Evolutionary conservation across 2,888 invertebrate species (phyloP), one percentile per base, ranked within the genome.

Genomic region (Caprella mutica): DNA sequence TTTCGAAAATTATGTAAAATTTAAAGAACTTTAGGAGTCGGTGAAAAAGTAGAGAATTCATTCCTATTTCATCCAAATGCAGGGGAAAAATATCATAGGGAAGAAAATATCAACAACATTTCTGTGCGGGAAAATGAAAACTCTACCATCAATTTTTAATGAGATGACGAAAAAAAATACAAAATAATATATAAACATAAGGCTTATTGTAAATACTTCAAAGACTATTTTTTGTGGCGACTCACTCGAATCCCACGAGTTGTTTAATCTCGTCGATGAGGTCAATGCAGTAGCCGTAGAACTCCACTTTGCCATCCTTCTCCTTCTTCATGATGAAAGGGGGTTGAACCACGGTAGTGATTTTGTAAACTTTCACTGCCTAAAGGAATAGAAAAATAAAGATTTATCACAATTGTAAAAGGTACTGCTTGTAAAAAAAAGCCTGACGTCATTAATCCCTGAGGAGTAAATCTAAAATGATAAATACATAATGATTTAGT

Each of bases 241-340:
- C 64, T 50, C 33, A 64, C 61, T 66, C 61, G 43, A 67, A 66
- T 17, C 59, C 43, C 1, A 93, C 80, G 54, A 85, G 82, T 56
- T 83, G 77, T 30, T 86, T 82, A 56, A 97, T 91, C 71, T 86
- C 84, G 67, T 92, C 80, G 33, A 97, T 83, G 21, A 97, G 77
- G 70, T 97, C 96, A 62, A 96, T 89, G 71, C 96, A 97, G 71
- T 94, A 97, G 6, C 97, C 97, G 55, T 70, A 68, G 68, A 70
- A 76, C 33, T 70, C 69, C 1, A 72, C 59, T 59, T 70, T 61
- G 46, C 71, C 69, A 66, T 77, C 66, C 52, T 54, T 56, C 17
- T 62, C 62, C n/a, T 46, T 46, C 52, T 70, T 70, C 67, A 71
- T 73, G 14, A 78, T 70, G 67, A 78, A 78, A 1, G 78, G 78